Evolutionary conservation across 2,797 vertebrate genomes (phyloP), one percentile per base, ranked within the genome.

Genomic region (Megaceryle alcyon): DNA sequence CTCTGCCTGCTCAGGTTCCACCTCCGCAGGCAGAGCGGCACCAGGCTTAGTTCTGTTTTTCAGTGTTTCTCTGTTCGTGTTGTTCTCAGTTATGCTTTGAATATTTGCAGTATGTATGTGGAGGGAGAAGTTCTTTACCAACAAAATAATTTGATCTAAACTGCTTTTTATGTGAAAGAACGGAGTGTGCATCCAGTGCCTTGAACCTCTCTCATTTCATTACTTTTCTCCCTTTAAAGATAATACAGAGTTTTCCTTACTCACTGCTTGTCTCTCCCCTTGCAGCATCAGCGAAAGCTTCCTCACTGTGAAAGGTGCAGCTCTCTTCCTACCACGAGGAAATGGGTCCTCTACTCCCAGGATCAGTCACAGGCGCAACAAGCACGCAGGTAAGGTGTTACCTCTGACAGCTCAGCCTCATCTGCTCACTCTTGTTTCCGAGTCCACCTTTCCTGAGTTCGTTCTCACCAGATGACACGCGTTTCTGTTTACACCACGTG

Each of bases 231-330:
- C 31, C 66, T 65, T 21, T 68, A 39, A 57, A 73, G n/a, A 8
- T 46, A 59, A 8, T 4, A 4, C 4, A 2, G 14, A 4, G 12
- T 63, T 79, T 28, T 72, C 46, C 76, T 72, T 25, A 63, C 26
- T 79, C 21, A 21, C 6, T 31, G 6, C 89, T 93, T 82, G 20
- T 33, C 22, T 87, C 92, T 97, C 51, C 56, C 56, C 56, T 89
- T 86, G 20, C 97, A 99, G 99, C 97, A 99, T 99, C 98, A 99
- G 99, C 33, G 99, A 99, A 98, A 99, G 99, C 97, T 99, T 99
- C 97, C 98, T 99, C 92, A 99, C 99, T 5, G 99, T 99, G 65
- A 99, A 99, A 98, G 99, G 99, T 59, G 99, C 99, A 29, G 99
- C 99, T 14, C 98, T 99, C 92, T 99, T 99, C 97, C 98, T 99